Percentiles rank a stretch among this genome's conserved stretches.
phyloP scores from a whole-genome alignment of 2,113 vertebrate species.

The Hydrochoerus hydrochaeris region DNA sequence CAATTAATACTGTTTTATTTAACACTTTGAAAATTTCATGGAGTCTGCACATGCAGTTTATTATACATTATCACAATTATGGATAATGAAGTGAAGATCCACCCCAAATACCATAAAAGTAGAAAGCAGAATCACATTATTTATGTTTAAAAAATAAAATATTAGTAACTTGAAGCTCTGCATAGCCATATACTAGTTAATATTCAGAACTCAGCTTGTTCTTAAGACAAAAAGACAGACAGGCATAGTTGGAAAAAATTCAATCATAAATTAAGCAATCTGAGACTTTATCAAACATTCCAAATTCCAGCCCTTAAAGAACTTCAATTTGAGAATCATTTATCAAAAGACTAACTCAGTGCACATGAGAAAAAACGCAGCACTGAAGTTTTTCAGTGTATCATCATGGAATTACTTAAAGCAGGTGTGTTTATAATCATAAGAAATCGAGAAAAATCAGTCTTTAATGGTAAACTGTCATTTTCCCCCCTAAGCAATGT shows the following conservation, averaged over 20 bases:
- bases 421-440: slow-evolving; percentile 84
- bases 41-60: not conserved
- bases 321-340: not conserved
- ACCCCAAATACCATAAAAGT: not conserved
- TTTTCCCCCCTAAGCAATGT: slow-evolving; percentile 69
- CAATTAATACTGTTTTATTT: slow-evolving; percentile 2
- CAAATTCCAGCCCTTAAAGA: not conserved
- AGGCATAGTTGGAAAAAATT: not conserved
- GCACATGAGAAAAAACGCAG: slow-evolving; percentile 40
- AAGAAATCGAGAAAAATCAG: slow-evolving; percentile 83
- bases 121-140: not conserved
- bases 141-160: not conserved
- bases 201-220: slow-evolving; percentile 28
- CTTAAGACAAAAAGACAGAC: not conserved
- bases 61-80: not conserved
- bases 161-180: not conserved
- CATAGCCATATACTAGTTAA: not conserved
- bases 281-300: not conserved
- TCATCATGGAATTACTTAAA: slow-evolving; percentile 81
- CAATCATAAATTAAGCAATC: not conserved
- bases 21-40: not conserved
- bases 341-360: slow-evolving; percentile 47
- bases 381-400: slow-evolving; percentile 69
- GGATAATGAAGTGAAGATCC: not conserved
- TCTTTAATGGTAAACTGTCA: slow-evolving; percentile 79